phyloP scores from a whole-genome alignment of 2,113 vertebrate genomes.

The Aldabrachelys gigantea region DNA sequence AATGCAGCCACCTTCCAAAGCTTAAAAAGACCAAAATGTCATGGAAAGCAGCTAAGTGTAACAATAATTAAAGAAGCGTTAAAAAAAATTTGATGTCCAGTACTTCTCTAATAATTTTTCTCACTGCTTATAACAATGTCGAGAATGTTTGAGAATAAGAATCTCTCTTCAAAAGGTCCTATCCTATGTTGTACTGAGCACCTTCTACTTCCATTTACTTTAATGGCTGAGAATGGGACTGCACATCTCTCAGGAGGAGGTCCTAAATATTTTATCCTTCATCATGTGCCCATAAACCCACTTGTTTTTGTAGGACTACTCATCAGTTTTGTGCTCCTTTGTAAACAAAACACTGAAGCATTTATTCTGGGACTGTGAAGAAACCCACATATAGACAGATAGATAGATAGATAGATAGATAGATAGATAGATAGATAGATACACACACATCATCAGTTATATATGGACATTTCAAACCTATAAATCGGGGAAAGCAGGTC shows the following conservation, averaged over 20 bases:
- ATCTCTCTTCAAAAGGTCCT: fast-evolving
- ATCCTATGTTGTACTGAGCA: neutral
- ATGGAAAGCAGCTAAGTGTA: neutral
- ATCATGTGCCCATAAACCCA: neutral
- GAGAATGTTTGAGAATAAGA: neutral
- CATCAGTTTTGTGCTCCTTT: neutral
- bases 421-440: neutral
- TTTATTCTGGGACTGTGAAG: neutral
- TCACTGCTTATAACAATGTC: neutral
- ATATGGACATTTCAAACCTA: neutral
- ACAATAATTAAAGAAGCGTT: neutral
- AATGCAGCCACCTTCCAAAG: constrained; percentile 13
- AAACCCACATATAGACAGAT: neutral
- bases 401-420: neutral
- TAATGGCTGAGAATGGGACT: neutral
- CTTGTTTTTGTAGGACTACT: neutral
- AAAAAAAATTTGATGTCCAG: neutral
- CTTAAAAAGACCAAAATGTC: neutral
- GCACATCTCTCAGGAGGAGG: neutral
- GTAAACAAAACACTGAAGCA: fast-evolving
- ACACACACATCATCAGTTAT: neutral
- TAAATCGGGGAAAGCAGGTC: neutral
- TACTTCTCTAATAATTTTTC: neutral
- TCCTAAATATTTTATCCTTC: neutral
- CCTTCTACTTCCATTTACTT: neutral